Conservation (phyloP, 2,113 vertebrate genomes). For the Phaethon lepturus region DNA sequence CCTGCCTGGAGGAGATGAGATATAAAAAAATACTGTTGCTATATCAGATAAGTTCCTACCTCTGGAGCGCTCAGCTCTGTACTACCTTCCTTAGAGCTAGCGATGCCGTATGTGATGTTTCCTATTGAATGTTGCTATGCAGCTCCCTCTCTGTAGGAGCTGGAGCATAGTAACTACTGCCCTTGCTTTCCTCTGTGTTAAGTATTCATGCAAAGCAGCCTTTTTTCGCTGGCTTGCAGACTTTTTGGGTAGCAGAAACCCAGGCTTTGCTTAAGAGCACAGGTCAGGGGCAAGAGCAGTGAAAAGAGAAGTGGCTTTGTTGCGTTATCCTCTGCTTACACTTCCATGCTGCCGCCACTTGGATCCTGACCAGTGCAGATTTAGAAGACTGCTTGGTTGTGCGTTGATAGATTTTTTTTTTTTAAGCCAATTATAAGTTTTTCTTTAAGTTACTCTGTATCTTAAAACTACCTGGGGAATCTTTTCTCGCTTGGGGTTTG, state of each 20-base stretch:
- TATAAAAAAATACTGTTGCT: background rate
- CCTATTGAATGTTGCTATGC: background rate
- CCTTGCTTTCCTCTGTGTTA: background rate
- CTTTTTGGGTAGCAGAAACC: background rate
- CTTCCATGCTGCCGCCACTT: background rate
- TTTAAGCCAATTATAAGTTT: background rate
- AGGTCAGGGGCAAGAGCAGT: fast-evolving
- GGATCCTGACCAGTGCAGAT: background rate
- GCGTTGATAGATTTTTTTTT: background rate
- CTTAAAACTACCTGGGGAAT: background rate
- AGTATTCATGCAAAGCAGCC: background rate
- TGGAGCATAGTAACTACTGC: background rate
- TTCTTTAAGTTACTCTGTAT: background rate
- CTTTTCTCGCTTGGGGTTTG: background rate
- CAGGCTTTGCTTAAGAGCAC: background rate
- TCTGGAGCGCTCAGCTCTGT: background rate
- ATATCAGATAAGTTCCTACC: background rate
- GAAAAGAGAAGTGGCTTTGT: background rate
- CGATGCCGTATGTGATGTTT: background rate
- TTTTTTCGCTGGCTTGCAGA: background rate
- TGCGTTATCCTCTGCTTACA: background rate
- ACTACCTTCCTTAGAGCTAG: background rate
- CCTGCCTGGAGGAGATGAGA: background rate
- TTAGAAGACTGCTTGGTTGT: background rate
- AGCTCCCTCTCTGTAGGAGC: background rate